Evolutionary conservation across 2,888 invertebrate genomes (phyloP).

Genomic region (Encarsia formosa): DNA sequence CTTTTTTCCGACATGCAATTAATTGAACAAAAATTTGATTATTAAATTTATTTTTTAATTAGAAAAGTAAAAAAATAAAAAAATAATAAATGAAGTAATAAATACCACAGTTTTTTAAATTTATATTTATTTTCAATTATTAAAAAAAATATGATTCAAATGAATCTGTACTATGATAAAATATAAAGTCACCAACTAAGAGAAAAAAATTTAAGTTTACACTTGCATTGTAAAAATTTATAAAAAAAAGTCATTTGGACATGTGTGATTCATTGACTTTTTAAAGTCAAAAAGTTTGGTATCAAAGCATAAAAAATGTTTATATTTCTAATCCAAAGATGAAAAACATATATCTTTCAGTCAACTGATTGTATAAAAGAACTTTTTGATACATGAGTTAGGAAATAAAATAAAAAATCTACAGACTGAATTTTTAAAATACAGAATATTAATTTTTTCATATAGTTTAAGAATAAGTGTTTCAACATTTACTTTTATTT

Average conservation of each 20-base stretch:
- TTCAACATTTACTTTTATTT: not conserved
- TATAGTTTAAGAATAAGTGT: slow-evolving; percentile 13
- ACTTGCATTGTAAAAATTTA: slow-evolving; percentile 2
- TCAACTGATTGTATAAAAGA: slow-evolving; percentile 20
- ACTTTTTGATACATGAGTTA: slow-evolving; percentile 21
- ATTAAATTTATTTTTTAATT: too few species aligned
- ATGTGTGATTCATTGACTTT: slow-evolving; percentile 4
- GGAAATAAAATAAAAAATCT: slow-evolving; percentile 17
- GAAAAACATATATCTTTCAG: slow-evolving; percentile 26
- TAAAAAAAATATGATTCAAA: too few species aligned
- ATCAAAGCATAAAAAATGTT: slow-evolving; percentile 25
- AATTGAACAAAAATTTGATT: too few species aligned
- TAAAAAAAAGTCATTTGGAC: not conserved
- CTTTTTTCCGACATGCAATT: too few species aligned
- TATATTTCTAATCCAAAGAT: slow-evolving; percentile 29
- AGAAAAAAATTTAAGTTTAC: too few species aligned
- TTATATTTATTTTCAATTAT: too few species aligned
- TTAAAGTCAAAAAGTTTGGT: slow-evolving; percentile 11
- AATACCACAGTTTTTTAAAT: too few species aligned
- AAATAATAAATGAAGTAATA: too few species aligned
- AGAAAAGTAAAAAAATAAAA: too few species aligned
- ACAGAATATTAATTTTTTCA: slow-evolving; percentile 12
- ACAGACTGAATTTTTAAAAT: slow-evolving; percentile 22
- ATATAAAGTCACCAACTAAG: too few species aligned
- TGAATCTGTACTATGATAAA: too few species aligned